Percentiles rank a stretch among this genome's conserved stretches.
phyloP scores from a whole-genome alignment of 2,797 vertebrate species.

The Pterois miles region DNA sequence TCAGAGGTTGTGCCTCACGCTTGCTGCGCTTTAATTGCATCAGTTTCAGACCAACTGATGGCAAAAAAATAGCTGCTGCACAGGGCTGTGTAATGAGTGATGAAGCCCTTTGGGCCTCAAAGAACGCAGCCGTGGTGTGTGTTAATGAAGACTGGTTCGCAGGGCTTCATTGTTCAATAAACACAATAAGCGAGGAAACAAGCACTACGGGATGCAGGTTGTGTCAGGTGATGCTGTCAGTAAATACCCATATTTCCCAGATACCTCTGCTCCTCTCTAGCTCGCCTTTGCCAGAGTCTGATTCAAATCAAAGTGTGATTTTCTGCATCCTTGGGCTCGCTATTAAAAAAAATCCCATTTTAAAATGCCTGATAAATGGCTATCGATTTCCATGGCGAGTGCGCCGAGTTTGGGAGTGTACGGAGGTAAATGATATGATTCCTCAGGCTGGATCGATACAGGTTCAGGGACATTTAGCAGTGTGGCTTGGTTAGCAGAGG shows the following conservation, averaged over 20 bases:
- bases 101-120: conserved; percentile 30
- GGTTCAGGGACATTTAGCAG: conserved; percentile 60
- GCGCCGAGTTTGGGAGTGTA: conserved; percentile 46
- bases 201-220: conserved; percentile 25
- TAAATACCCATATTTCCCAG: conserved; percentile 51
- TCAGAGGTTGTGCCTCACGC: conserved; percentile 36
- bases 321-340: conserved; percentile 62
- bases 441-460: conserved; percentile 65
- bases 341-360: conserved; percentile 59
- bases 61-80: conserved; percentile 3
- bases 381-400: conserved; percentile 62
- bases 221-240: conserved; percentile 14
- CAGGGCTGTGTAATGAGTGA: conserved; percentile 39
- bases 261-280: conserved; percentile 16
- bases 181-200: conserved; percentile 40
- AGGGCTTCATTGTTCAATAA: conserved; percentile 56
- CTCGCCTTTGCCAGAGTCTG: conserved; percentile 13
- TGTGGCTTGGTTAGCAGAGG: conserved; percentile 32
- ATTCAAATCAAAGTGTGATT: conserved; percentile 67
- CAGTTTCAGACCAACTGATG: conserved; percentile 15
- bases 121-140: neutral
- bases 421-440: conserved; percentile 70
- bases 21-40: conserved; percentile 60
- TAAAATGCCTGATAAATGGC: conserved; percentile 66
- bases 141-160: conserved; percentile 59